A percentile compares a stretch with the other conserved stretches of the same genome.
phyloP scores from a whole-genome alignment of 2,888 invertebrate genomes.

The Frankliniella fusca region DNA sequence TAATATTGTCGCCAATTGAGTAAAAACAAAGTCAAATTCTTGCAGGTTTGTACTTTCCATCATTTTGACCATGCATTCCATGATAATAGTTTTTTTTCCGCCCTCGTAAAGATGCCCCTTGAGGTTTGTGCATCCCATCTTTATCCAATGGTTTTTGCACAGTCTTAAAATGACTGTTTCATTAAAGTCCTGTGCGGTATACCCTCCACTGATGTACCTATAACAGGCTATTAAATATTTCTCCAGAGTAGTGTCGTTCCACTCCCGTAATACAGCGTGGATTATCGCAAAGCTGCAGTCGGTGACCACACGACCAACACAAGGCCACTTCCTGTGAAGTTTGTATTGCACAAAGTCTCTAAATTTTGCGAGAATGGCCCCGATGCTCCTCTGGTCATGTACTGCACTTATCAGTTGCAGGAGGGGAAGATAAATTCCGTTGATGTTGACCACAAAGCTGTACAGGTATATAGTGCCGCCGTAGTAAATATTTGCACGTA shows the following conservation, averaged over 20 bases:
- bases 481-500: not conserved
- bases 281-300: not conserved
- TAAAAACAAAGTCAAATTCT: not conserved
- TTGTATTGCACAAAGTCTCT: not conserved
- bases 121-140: not conserved
- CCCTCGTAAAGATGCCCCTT: not conserved
- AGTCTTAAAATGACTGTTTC: not conserved
- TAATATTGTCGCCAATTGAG: not conserved
- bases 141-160: conserved; percentile 2
- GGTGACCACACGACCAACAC: not conserved
- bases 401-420: not conserved
- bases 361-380: not conserved
- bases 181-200: not conserved
- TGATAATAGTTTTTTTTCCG: not conserved
- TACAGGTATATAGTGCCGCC: not conserved
- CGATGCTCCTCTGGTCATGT: not conserved
- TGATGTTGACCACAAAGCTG: not conserved
- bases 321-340: not conserved
- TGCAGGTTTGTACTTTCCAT: not conserved
- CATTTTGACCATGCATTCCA: not conserved
- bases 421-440: not conserved
- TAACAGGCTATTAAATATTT: not conserved
- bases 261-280: not conserved
- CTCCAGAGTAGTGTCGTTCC: not conserved
- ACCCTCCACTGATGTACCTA: not conserved